These are phyloP conservation scores for Mesitornis unicolor DNA, from an alignment of 2,113 vertebrate species.

Conservation along the genomic window DNA sequence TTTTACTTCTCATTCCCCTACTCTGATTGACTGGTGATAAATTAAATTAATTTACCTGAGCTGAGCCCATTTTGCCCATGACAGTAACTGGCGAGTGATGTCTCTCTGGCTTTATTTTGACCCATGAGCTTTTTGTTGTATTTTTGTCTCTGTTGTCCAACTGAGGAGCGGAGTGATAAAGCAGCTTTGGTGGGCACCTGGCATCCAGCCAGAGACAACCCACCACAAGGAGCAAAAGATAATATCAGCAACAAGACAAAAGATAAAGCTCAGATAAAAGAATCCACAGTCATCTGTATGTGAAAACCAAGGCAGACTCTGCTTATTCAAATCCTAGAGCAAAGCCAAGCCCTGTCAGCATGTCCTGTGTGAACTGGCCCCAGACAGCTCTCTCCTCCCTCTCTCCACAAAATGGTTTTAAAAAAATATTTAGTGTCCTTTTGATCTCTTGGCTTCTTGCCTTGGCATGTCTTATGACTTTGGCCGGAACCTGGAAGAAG, in stretches of 20 bases:
- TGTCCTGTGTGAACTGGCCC: neutral
- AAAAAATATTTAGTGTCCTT: constrained; percentile 50
- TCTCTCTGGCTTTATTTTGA: too few species aligned
- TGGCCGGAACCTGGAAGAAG: constrained; percentile 34
- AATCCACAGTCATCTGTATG: neutral
- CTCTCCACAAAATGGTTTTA: neutral
- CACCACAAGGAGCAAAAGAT: neutral
- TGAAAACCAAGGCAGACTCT: neutral
- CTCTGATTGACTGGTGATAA: too few species aligned
- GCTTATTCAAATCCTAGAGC: neutral
- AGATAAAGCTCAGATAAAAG: neutral
- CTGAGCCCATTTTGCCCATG: too few species aligned
- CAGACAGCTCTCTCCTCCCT: neutral
- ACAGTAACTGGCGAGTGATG: too few species aligned
- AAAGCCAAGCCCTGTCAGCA: neutral
- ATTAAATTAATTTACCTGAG: too few species aligned
- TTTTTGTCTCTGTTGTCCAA: too few species aligned
- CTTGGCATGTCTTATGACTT: constrained; percentile 42
- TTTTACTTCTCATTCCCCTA: too few species aligned
- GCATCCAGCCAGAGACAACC: too few species aligned
- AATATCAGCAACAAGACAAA: neutral
- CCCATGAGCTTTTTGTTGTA: too few species aligned
- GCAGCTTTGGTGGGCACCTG: too few species aligned
- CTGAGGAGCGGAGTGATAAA: too few species aligned
- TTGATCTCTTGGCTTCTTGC: constrained; percentile 60